phyloP scores from a whole-genome alignment of 2,113 vertebrate genomes.

The Ciconia maguari region DNA sequence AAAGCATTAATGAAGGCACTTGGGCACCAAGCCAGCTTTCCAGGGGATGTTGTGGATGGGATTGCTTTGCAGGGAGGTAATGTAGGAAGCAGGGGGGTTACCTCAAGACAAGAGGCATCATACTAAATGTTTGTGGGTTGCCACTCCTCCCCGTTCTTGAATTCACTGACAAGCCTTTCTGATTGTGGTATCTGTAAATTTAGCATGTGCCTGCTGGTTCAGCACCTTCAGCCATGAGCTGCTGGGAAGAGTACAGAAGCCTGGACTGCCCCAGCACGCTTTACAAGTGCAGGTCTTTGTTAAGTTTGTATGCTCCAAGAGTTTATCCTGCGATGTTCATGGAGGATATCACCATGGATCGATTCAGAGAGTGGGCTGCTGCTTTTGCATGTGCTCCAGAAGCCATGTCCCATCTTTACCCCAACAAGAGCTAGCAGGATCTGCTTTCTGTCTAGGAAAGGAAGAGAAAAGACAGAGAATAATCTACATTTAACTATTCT shows the following conservation, averaged over 20 bases:
- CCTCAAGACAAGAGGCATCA: not conserved
- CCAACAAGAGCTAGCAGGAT: not conserved
- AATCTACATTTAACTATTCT: not conserved
- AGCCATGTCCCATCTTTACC: not conserved
- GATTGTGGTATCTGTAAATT: not conserved
- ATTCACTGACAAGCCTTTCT: not conserved
- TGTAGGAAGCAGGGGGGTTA: not conserved
- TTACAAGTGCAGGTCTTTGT: not conserved
- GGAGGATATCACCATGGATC: not conserved
- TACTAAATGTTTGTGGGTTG: not conserved
- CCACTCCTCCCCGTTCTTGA: not conserved
- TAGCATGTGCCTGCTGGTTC: not conserved
- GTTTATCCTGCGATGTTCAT: fast-evolving
- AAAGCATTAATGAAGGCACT: not conserved
- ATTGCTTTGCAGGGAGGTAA: too few relatives aligned
- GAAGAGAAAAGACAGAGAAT: not conserved
- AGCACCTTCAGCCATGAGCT: not conserved
- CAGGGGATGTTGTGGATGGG: not conserved
- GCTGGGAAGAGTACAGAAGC: not conserved
- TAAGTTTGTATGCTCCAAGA: not conserved
- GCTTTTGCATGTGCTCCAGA: not conserved
- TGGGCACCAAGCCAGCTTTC: not conserved
- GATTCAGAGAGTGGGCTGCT: not conserved
- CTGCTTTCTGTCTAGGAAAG: not conserved
- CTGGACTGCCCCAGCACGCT: fast-evolving